phyloP scores from a whole-genome alignment of 2,888 invertebrate genomes.

The Odontothrips loti region DNA sequence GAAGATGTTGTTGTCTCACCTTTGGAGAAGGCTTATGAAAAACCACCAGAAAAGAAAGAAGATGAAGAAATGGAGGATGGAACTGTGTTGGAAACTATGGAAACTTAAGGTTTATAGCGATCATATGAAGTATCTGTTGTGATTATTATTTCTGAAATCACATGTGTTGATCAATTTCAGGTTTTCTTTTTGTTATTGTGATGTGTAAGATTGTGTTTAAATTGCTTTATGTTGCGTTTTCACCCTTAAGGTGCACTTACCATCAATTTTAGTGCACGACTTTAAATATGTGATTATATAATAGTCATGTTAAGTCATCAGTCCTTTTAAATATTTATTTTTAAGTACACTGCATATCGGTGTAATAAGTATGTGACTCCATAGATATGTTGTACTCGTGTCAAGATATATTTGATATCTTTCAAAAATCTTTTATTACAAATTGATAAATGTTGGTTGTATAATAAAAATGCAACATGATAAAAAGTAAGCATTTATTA shows the following conservation, averaged over 20 bases:
- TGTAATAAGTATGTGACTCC: neutral
- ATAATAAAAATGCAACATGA: neutral
- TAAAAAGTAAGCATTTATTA: constrained; percentile 24
- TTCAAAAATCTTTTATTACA: neutral
- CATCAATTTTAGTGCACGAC: too few relatives aligned
- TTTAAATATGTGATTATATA: neutral
- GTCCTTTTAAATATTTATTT: neutral
- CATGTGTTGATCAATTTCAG: neutral
- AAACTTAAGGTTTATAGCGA: constrained; percentile 42
- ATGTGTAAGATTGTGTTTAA: neutral
- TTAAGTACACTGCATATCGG: neutral
- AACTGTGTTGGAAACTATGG: constrained; percentile 57
- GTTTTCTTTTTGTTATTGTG: neutral
- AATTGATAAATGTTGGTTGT: neutral
- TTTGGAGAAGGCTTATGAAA: constrained; percentile 88
- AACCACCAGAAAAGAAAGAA: constrained; percentile 67
- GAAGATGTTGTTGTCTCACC: constrained; percentile 94
- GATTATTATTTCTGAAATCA: neutral
- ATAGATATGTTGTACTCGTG: neutral
- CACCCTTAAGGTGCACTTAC: too few relatives aligned
- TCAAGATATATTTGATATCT: neutral
- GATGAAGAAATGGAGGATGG: constrained; percentile 65
- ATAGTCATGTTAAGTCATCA: neutral
- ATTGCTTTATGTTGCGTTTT: too few relatives aligned
- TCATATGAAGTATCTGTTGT: neutral